Base-by-base conservation (phyloP, 2,113 vertebrate genomes). In the Trematomus loennbergii region DNA sequence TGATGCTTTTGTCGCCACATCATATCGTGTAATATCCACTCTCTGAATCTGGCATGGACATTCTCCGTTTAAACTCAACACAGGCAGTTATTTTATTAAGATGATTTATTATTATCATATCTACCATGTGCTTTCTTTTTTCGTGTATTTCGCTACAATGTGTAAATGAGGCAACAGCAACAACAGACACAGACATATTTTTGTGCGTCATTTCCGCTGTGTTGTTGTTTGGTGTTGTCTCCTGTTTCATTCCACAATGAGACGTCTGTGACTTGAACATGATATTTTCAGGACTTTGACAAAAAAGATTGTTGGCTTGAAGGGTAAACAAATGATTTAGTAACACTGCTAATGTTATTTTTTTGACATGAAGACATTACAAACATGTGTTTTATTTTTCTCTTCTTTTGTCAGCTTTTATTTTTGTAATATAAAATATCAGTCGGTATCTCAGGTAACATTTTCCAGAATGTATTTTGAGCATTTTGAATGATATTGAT, bases 381-480 rank as follows among this genome's bases (percentile, higher is more conserved):
- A 52, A 45, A 61, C 12, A 18, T 66, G 4, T 11, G 12, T 45
- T 58, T 62, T 33, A 55, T 17, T 55, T 66, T 57, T 61, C 2
- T 58, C 9, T 45, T 22, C 25, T 54, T 57, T 74, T 53, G 2
- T 40, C 22, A 48, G 22, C 6, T 63, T 52, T 25, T 55, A 43
- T 64, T 68, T 68, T 46, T 72, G 13, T 71, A 48, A 59, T 43
- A 49, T 72, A 20, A 43, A 68, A 55, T 64, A 49, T 48, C 57
- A 50, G 13, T 36, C n/a, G 45, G n/a, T 74, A 11, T 79, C 68
- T 79, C 68, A 74, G 78, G 52, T 75, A 25, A 72, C 29, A 48
- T 58, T 72, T 82, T 59, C 48, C 61, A 65, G 75, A 83, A 85
- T 82, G 79, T 79, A 72, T 78, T 83, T 67, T 72, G 71, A 43